Evolutionary conservation across 1,140 invertebrate species (phyloP).

Genomic region (Philaenus spumarius): DNA sequence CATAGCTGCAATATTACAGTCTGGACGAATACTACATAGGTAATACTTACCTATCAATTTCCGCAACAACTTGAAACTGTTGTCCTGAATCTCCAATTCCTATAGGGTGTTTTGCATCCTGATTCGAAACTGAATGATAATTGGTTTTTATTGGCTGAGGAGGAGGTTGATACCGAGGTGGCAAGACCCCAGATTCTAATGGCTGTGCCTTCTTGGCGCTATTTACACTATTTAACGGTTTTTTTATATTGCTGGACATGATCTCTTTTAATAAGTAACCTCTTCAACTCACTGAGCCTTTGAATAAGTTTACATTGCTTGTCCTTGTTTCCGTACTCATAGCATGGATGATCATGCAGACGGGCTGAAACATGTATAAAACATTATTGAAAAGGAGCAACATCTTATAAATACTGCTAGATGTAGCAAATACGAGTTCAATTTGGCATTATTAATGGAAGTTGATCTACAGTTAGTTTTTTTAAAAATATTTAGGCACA

Average conservation of each 20-base stretch:
- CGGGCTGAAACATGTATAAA: too few species aligned
- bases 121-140: neutral
- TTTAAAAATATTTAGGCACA: too few species aligned
- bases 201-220: slow-evolving; percentile 7
- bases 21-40: too few species aligned
- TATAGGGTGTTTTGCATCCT: neutral
- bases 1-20: too few species aligned
- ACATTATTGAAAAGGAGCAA: too few species aligned
- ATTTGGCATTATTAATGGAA: too few species aligned
- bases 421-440: too few species aligned
- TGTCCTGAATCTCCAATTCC: slow-evolving; percentile 5
- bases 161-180: slow-evolving; percentile 17
- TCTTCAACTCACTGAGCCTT: slow-evolving; percentile 2
- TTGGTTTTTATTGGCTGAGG: slow-evolving; percentile 1
- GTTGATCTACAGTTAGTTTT: too few species aligned
- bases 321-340: too few species aligned
- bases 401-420: too few species aligned
- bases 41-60: slow-evolving; percentile 13
- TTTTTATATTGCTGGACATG: slow-evolving; percentile 21
- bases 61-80: slow-evolving; percentile 16
- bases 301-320: neutral
- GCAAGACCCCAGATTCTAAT: neutral
- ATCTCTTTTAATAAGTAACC: neutral
- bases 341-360: too few species aligned
- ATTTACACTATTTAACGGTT: slow-evolving; percentile 7